Conservation (phyloP, 2,888 invertebrate species). For the Nemotelus nigrinus region DNA sequence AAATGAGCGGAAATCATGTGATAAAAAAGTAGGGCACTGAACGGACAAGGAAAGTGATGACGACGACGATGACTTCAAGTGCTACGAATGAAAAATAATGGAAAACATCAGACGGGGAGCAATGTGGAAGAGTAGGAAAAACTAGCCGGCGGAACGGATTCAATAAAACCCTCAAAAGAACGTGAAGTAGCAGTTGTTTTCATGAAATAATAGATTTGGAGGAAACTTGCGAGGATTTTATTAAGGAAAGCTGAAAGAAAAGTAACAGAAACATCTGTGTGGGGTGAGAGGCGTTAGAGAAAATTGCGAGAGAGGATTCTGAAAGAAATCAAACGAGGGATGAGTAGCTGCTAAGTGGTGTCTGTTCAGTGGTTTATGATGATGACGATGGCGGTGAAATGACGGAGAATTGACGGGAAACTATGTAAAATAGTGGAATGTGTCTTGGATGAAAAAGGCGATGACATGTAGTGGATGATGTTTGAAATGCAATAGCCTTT, state of each 20-base stretch:
- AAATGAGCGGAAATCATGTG: conserved; percentile 19
- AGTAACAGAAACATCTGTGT: conserved; percentile 38
- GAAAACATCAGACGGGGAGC: not conserved
- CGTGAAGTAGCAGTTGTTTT: conserved; percentile 44
- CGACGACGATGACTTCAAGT: not conserved
- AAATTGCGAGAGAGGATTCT: not conserved
- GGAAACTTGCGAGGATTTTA: conserved; percentile 43
- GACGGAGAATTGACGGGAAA: too few species aligned
- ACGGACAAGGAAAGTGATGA: not conserved
- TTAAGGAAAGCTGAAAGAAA: conserved; percentile 33
- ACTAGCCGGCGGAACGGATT: conserved; percentile 17
- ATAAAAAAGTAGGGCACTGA: not conserved
- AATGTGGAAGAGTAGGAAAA: not conserved
- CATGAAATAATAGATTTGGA: conserved; percentile 37
- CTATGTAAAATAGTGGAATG: too few species aligned
- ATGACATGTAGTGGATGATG: too few species aligned
- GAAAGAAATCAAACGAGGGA: not conserved
- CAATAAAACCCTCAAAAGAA: conserved; percentile 44
- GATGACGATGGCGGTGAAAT: not conserved
- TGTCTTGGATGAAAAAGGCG: too few species aligned
- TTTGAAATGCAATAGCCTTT: too few species aligned
- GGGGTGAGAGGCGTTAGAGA: not conserved
- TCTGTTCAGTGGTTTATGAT: not conserved
- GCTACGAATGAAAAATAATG: not conserved
- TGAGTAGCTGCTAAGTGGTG: not conserved